Conservation (phyloP, 2,113 vertebrate genomes). For the Anhinga rufa region DNA sequence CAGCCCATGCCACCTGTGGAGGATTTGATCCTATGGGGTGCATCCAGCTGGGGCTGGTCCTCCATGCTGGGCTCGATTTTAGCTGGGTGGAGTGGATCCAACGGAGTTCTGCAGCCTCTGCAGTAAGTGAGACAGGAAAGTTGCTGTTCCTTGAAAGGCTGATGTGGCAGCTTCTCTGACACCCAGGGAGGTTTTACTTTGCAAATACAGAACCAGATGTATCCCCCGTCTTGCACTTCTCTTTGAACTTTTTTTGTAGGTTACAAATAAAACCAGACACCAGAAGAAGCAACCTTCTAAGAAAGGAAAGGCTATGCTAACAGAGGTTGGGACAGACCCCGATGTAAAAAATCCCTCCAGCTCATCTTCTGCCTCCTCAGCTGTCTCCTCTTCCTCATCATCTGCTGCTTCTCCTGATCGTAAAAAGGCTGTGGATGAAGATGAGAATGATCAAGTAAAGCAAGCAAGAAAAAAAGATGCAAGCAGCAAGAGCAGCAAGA, state of each 20-base stretch:
- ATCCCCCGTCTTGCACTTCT: background rate
- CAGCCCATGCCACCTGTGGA: background rate
- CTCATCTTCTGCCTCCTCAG: conserved; percentile 29
- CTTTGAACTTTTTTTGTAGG: background rate
- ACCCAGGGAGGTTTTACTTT: background rate
- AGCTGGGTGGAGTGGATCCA: background rate
- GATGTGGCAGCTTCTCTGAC: background rate
- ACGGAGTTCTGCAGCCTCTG: background rate
- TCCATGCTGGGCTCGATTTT: background rate
- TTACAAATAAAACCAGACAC: conserved; percentile 24
- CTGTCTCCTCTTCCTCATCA: background rate
- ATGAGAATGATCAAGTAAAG: background rate
- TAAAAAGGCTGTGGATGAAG: background rate
- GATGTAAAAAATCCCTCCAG: background rate
- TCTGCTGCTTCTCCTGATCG: background rate
- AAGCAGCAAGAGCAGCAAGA: background rate
- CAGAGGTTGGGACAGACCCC: background rate
- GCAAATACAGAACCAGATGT: background rate
- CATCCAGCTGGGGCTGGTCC: background rate
- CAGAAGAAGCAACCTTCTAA: background rate
- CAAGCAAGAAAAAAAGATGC: background rate
- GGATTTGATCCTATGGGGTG: background rate
- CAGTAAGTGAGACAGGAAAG: background rate
- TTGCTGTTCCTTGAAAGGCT: background rate
- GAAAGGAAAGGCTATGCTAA: background rate